Percentiles rank a stretch among this genome's conserved stretches.
Evolutionary conservation across 2,888 invertebrate genomes (phyloP).

Genomic region (Agonopterix alstromeriana): DNA sequence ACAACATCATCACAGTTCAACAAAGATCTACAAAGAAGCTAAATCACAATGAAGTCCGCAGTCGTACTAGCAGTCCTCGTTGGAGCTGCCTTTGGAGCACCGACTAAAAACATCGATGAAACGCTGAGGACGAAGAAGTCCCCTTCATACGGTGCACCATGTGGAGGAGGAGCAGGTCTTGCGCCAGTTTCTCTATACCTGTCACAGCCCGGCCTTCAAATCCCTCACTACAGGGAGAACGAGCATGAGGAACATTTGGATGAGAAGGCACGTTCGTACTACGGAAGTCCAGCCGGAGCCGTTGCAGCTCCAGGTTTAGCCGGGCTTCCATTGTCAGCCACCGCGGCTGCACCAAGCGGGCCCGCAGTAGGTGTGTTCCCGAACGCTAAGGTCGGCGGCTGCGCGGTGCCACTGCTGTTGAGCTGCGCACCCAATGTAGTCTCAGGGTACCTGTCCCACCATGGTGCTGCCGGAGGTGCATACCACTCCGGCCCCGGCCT

Average conservation of each 20-base stretch:
- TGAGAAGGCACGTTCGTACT: slow-evolving; percentile 8
- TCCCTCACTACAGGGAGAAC: slow-evolving; percentile 15
- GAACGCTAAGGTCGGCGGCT: slow-evolving; percentile 18
- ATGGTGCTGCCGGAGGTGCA: background rate
- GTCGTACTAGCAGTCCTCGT: slow-evolving; percentile 14
- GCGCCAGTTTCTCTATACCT: slow-evolving; percentile 17
- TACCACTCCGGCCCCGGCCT: background rate
- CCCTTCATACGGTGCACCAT: slow-evolving; percentile 8
- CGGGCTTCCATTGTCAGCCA: background rate
- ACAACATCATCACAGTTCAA: slow-evolving; percentile 10
- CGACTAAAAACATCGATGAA: slow-evolving; percentile 3
- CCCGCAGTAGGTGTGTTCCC: slow-evolving; percentile 24
- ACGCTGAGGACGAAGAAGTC: slow-evolving; percentile 14
- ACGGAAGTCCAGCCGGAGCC: slow-evolving; percentile 1
- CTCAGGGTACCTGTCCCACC: slow-evolving; percentile 19
- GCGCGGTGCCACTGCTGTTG: slow-evolving; percentile 26
- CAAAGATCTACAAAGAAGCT: too few species aligned
- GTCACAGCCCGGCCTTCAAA: slow-evolving; percentile 2
- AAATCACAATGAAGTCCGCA: slow-evolving; percentile 18
- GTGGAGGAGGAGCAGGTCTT: slow-evolving; percentile 3
- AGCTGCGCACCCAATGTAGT: slow-evolving; percentile 29
- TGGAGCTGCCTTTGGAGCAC: slow-evolving; percentile 16
- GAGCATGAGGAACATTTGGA: slow-evolving; percentile 7
- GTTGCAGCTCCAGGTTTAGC: background rate
- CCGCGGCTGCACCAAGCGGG: slow-evolving; percentile 1